Evolutionary conservation across 2,797 vertebrate genomes (phyloP), one percentile per base, ranked within the genome.

Genomic region (Tenualosa thibaudeaui): DNA sequence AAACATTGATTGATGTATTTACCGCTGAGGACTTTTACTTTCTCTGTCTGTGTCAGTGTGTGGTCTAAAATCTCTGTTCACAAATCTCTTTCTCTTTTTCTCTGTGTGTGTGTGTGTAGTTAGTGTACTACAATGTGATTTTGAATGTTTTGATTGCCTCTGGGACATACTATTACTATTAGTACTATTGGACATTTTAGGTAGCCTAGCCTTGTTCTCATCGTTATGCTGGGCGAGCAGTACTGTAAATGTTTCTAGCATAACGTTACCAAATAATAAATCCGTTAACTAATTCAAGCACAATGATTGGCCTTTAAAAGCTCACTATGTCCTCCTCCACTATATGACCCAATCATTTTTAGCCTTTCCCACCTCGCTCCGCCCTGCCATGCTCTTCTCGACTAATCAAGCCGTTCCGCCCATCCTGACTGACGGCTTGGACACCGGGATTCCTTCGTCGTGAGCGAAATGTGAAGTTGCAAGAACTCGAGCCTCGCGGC

Each of bases 1-100:
- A 96, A 96, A 96, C 94, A 94, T 93, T 94, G 93, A 94, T 95
- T 95, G 94, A 95, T 96, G 95, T 95, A 95, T 90, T 93, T 83
- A 90, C 87, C 84, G 54, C 85, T 87, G 60, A 86, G 89, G 84
- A 84, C 62, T 85, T 88, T 90, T 68, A 13, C 81, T 6, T 50
- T 82, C 24, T 40, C 5, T 65, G 83, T 12, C 49, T 81, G 43
- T 86, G 88, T 62, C 40, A 89, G 83, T 50, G 91, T 56, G 43
- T 87, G 49, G 31, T 31, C 31, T 31, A 31, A 31, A 31, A 46
- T 46, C 7, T 46, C 4, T 46, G 46, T 46, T 4, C 46, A 46
- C 1, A 46, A 31, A 31, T 31, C 31, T 46, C 4, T 46, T 4
- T 46, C 1, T 46, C 4, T 65, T 5, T 83, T 1, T 49, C 62